These are phyloP conservation scores for Cryptotis parvus DNA, from an alignment of 2,113 vertebrate genomes.

Conservation along the genomic window DNA sequence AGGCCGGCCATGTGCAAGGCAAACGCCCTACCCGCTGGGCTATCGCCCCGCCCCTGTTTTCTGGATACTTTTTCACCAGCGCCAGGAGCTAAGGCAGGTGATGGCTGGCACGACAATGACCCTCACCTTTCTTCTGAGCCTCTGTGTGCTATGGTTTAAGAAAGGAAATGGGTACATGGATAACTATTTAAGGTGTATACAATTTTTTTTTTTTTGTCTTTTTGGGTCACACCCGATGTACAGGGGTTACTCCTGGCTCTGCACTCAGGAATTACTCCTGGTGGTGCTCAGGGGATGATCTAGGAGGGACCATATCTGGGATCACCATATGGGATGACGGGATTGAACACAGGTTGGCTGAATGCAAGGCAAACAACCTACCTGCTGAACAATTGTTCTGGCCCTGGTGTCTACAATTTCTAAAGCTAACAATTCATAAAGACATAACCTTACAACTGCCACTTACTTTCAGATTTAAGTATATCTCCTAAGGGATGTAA, in stretches of 20 bases:
- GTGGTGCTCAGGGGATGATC: no score
- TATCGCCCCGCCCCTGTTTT: neutral
- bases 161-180: neutral
- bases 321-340: no score
- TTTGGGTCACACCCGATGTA: no score
- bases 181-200: neutral
- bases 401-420: neutral
- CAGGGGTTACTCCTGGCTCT: no score
- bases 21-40: no score
- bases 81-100: neutral
- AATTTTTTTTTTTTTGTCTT: no score
- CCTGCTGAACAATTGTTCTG: no score
- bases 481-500: constrained; percentile 6
- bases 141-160: neutral
- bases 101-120: neutral
- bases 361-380: no score
- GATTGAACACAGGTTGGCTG: no score
- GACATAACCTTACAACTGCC: neutral
- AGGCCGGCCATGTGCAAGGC: no score
- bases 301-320: no score
- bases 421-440: constrained; percentile 19
- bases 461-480: constrained; percentile 44
- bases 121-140: neutral
- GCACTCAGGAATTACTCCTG: no score
- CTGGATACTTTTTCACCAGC: neutral